Percentiles rank a stretch among this genome's conserved stretches.
These are phyloP conservation scores for Bursaphelenchus mucronatus DNA, from an alignment of 1,140 invertebrate species.

Conservation along the genomic window DNA sequence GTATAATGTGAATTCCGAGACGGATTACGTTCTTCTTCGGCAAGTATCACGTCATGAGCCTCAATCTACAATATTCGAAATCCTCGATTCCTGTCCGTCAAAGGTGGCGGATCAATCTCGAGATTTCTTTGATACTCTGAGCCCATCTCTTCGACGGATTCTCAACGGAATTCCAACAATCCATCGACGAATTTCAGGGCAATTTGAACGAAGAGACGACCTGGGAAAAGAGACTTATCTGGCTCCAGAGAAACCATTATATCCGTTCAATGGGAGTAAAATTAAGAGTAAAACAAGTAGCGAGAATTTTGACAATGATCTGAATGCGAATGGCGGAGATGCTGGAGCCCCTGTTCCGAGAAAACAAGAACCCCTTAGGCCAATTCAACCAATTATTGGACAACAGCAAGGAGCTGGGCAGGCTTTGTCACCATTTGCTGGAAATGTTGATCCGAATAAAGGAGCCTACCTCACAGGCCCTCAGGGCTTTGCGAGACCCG, in stretches of 20 bases:
- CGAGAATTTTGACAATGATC: slow-evolving; percentile 7
- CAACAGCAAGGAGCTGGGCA: background rate
- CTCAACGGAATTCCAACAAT: slow-evolving; percentile 6
- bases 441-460: background rate
- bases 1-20: slow-evolving; percentile 43
- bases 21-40: background rate
- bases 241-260: background rate
- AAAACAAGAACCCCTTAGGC: slow-evolving; percentile 1
- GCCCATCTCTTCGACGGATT: slow-evolving; percentile 1
- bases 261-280: slow-evolving; percentile 16
- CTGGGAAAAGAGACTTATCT: background rate
- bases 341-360: background rate
- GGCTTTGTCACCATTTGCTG: background rate
- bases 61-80: slow-evolving; percentile 28
- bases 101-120: slow-evolving; percentile 5
- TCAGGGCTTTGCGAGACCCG: background rate
- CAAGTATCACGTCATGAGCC: background rate
- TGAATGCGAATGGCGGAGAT: slow-evolving; percentile 25
- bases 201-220: slow-evolving; percentile 10
- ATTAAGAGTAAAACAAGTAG: slow-evolving; percentile 10
- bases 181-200: slow-evolving; percentile 1
- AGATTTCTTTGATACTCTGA: slow-evolving; percentile 2
- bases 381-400: slow-evolving; percentile 4
- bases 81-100: slow-evolving; percentile 17
- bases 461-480: background rate